phyloP scores from a whole-genome alignment of 2,888 invertebrate species.

The Dicyrtoma fusca region DNA sequence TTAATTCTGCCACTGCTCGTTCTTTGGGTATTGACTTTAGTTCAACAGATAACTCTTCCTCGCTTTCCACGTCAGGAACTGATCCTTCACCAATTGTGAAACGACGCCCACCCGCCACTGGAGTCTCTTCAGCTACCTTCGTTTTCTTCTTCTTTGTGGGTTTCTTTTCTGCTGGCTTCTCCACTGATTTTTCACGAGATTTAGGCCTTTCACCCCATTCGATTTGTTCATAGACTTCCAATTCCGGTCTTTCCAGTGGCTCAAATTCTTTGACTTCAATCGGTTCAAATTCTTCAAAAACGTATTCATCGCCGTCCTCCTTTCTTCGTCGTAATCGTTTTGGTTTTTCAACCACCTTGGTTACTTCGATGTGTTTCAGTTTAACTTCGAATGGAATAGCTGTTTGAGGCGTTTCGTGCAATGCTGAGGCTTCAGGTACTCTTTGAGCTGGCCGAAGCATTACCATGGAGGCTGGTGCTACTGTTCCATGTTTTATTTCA shows the following conservation, averaged over 20 bases:
- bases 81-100: conserved; percentile 19
- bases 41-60: not conserved
- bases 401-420: too few species aligned
- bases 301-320: not conserved
- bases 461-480: too few species aligned
- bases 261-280: conserved; percentile 25
- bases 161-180: conserved; percentile 45
- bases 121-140: not conserved
- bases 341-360: not conserved
- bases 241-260: conserved; percentile 14
- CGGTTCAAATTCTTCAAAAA: conserved; percentile 29
- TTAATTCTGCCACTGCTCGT: not conserved
- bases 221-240: conserved; percentile 35
- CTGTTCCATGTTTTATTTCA: too few species aligned
- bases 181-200: not conserved
- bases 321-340: conserved; percentile 1
- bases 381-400: conserved; percentile 21
- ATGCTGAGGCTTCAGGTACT: too few species aligned
- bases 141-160: conserved; percentile 56
- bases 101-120: not conserved
- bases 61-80: conserved; percentile 59
- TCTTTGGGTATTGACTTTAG: not conserved
- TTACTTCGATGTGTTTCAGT: conserved; percentile 13
- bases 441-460: too few species aligned
- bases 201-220: conserved; percentile 29